Base-by-base conservation (phyloP, 1,140 invertebrate species). In the Heterodera carotae region DNA sequence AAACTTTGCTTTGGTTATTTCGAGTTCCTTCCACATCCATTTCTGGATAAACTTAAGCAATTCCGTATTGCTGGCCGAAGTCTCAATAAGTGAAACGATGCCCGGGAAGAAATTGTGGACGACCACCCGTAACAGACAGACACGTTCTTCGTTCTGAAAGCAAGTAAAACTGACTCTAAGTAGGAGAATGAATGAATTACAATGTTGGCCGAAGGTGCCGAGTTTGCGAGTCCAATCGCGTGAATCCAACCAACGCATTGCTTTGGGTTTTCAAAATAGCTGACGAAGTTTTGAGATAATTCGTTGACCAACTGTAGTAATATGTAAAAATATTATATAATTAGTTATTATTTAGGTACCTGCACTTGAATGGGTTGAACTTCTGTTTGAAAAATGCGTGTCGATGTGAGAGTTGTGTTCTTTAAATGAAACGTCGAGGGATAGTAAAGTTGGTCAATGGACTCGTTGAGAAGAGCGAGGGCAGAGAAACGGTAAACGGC, bases 11-110 rank as follows among this genome's bases (percentile, higher is more conserved):
- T 79, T 79, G n/a, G 78, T 79, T 59, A 80, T 36, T 67, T 79
- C 78, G 39, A 79, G 76, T 43, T 79, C 78, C 29, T 81, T 79
- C 78, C 78, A 79, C 18, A 80, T 53, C 78, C 78, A 79, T 27
- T 73, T 70, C 22, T 79, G 77, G 36, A 81, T 79, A 31, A 81
- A 79, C 29, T 81, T 79, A 10, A 79, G 48, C n/a, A 27, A n/a
- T n/a, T 79, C 78, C 12, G 34, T 43, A 5, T 71, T 53, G 2
- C 12, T 7, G 27, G 2, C 22, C 15, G 31, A 8, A 8, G 66
- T 33, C 7, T 79, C 71, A 48, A 79, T 70, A 2, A 79, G 67
- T 12, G 59, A 70, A n/a, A 80, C n/a, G 36, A 79, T 48, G 31
- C 80, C 80, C 15, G 76, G 76, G 33, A 79, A 80, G n/a, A 60